Evolutionary conservation across 1,140 invertebrate genomes (phyloP), one percentile per base, ranked within the genome.

Genomic region (Galleria mellonella): DNA sequence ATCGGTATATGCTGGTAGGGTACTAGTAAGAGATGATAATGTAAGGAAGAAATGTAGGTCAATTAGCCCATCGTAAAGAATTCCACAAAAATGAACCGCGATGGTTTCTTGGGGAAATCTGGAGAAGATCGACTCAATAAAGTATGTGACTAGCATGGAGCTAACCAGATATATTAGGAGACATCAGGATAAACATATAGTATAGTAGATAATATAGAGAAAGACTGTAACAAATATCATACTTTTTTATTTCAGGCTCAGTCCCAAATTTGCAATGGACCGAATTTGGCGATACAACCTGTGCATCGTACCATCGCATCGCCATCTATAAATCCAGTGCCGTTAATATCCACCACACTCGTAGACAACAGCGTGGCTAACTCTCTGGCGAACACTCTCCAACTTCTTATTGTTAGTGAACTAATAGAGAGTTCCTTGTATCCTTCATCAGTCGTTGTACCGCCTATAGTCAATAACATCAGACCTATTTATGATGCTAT

Each of bases 371-470:
- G 62, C 6, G 40, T 78, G 2, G 60, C 72, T 7, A 75, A 61
- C 15, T 50, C 72, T 2, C 51, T 78, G 39, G 72, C 65, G 1
- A 79, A 74, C 44, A 64, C 66, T 4, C 32, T 79, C 12, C 75
- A 79, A 35, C 41, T 76, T 0, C 31, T 76, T 8, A 70, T 76
- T 0, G 66, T 75, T 1, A 72, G 61, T 33, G 66, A 78, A 32
- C 43, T 73, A 7, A 51, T 75, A 8, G 59, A 65, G 35, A 52
- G 60, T 0, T 51, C 51, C 10, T 35, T 61, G 31, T 56, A 48
- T 14, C 10, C 43, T 8, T 10, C 30, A 0, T 17, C 43, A 9
- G 14, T 17, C 17, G 2, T 23, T 9, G 14, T 10, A 11, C 41
- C 41, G 23, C 5, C 0, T 11, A 0, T 43, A 1, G 17, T 33